Base-by-base conservation (phyloP, 2,113 vertebrate genomes). In the Callipepla squamata region DNA sequence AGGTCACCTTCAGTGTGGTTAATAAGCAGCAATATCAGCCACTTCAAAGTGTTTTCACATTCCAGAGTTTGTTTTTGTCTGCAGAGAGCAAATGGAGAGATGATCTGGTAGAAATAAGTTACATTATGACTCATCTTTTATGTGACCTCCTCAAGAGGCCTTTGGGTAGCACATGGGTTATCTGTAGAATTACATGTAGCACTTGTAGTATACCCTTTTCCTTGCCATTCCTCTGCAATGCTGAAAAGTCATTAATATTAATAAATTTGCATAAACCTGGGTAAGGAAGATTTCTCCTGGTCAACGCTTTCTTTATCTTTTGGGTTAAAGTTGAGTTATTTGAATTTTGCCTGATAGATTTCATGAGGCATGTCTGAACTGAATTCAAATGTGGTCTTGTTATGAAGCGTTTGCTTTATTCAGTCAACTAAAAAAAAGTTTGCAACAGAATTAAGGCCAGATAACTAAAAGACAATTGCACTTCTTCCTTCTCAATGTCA, bases 41-140 rank as follows among this genome's bases (percentile, higher is more conserved):
- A 95, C 95, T 94, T 95, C 94, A 96, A 96, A 96, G 93, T 57
- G 22, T 65, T 81, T 90, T 91, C 0, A 0, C 87, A 85, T 95
- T 90, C 82, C 91, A 69, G 94, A 80, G 90, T 83, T 96, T 94
- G 81, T 20, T 93, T 96, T 90, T 95, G 75, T 90, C 65, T 94
- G 48, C 85, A 75, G 57, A n/a, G 66, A 92, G 76, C 72, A 92
- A 96, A 85, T 48, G 89, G 79, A 83, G 67, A 34, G 76, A 94
- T 86, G 85, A 91, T 94, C 76, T 93, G 94, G 79, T 72, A 90
- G 93, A 96, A 96, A 91, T 89, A 94, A 92, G 87, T 72, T 85
- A 67, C 82, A 72, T 95, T 93, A 92, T 93, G 85, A 92, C 68
- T 94, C 85, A 92, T 96, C 89, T 95, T 95, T 85, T 90, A 65